Percentiles rank a stretch among this genome's conserved stretches.
phyloP scores from a whole-genome alignment of 2,888 invertebrate genomes.

The Galerucella calmariensis region DNA sequence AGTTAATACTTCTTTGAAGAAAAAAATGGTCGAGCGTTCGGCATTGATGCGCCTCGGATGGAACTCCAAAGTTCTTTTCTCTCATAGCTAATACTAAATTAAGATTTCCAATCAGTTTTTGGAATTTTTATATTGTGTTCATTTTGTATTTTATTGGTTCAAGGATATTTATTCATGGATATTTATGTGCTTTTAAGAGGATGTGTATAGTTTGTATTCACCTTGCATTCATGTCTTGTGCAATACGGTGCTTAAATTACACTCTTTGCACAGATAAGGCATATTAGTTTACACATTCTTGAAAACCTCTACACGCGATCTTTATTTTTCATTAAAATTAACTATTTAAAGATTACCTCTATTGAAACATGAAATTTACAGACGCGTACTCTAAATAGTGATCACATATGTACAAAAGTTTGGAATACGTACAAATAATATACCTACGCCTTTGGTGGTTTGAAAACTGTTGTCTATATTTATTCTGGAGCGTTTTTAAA shows the following conservation, averaged over 20 bases:
- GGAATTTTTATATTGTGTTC: conserved; percentile 52
- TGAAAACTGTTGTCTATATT: no score
- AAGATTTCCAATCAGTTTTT: conserved; percentile 55
- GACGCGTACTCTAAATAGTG: not conserved
- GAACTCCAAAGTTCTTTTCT: conserved; percentile 41
- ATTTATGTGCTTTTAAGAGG: conserved; percentile 46
- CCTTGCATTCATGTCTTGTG: conserved; percentile 32
- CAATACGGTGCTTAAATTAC: conserved; percentile 37
- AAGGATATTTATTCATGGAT: no score
- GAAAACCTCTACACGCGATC: conserved; percentile 35
- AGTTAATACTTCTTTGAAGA: conserved; percentile 3
- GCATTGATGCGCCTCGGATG: conserved; percentile 39
- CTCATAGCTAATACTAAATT: conserved; percentile 53
- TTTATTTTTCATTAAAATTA: conserved; percentile 33
- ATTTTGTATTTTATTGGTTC: conserved; percentile 51
- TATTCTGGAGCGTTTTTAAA: no score
- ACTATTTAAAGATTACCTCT: conserved; percentile 21
- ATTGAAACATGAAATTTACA: conserved; percentile 13
- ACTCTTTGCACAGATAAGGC: conserved; percentile 35
- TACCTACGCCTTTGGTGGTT: no score
- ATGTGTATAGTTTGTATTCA: conserved; percentile 40
- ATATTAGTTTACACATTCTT: conserved; percentile 41
- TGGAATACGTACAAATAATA: no score
- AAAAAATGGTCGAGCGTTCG: conserved; percentile 4
- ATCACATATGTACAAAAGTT: no score